phyloP scores from a whole-genome alignment of 1,140 invertebrate species.

The Pogonognathellus flavescens region DNA sequence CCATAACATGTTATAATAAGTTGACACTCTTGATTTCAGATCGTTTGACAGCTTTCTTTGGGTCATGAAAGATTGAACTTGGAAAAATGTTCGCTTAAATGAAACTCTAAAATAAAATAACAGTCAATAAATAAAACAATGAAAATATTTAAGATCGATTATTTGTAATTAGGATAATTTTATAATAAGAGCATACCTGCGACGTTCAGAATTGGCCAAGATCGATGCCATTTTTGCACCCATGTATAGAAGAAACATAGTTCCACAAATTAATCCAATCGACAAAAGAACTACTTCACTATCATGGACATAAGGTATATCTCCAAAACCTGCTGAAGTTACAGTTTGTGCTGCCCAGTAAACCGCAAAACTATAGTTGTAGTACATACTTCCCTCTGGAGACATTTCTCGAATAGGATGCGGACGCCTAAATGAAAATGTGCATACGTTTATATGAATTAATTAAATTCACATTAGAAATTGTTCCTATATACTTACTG shows the following conservation, averaged over 20 bases:
- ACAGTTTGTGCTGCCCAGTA: conserved; percentile 61
- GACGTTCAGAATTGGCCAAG: conserved; percentile 58
- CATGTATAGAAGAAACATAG: conserved; percentile 41
- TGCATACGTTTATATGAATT: background rate
- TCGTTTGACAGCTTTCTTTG: conserved; percentile 57
- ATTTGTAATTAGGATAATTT: too few relatives aligned
- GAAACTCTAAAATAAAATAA: conserved; percentile 40
- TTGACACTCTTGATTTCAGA: conserved; percentile 14
- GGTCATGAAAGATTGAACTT: conserved; percentile 57
- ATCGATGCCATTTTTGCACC: conserved; percentile 59
- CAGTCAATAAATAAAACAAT: background rate
- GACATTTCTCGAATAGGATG: background rate
- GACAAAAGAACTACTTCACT: conserved; percentile 52
- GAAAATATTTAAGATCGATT: too few relatives aligned
- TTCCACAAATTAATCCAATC: conserved; percentile 52
- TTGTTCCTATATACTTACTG: background rate
- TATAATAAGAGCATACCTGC: too few relatives aligned
- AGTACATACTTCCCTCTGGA: background rate
- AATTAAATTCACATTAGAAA: background rate
- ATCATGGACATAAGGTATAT: conserved; percentile 48
- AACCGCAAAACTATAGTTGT: conserved; percentile 51
- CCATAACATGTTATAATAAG: conserved; percentile 64
- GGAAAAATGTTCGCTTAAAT: conserved; percentile 64
- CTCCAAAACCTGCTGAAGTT: conserved; percentile 59
- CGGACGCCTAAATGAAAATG: background rate